phyloP scores from a whole-genome alignment of 2,113 vertebrate genomes.

The Chaetodon auriga region DNA sequence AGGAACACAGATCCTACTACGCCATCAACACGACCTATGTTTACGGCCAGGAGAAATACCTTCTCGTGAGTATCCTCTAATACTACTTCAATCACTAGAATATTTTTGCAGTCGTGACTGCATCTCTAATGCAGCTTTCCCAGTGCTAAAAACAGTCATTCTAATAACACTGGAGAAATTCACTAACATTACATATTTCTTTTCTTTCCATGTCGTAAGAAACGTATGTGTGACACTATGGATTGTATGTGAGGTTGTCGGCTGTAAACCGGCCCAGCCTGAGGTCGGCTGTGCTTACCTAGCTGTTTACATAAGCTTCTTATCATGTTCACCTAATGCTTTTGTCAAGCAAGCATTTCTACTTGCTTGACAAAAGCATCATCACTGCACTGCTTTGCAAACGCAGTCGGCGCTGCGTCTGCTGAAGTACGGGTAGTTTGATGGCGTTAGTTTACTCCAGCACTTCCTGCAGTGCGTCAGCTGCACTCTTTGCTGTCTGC shows the following conservation, averaged over 20 bases:
- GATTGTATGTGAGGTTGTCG: constrained; percentile 2
- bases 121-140: background rate
- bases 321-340: constrained; percentile 36
- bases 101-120: background rate
- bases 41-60: constrained; percentile 97
- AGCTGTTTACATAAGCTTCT: constrained; percentile 47
- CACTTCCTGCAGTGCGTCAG: background rate
- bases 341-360: constrained; percentile 44
- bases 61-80: constrained; percentile 88
- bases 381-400: background rate
- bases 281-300: constrained; percentile 46
- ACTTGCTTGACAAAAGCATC: constrained; percentile 26
- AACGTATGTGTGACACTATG: too few species aligned
- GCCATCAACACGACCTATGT: constrained; percentile 96
- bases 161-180: background rate
- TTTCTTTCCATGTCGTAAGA: background rate
- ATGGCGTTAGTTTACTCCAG: background rate
- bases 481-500: background rate
- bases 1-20: constrained; percentile 95
- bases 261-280: constrained; percentile 11
- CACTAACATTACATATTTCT: background rate
- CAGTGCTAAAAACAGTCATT: background rate
- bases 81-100: background rate
- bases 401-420: background rate
- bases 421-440: background rate